Evolutionary conservation across 1,140 invertebrate species (phyloP), one percentile per base, ranked within the genome.

Genomic region (Drosophila kohkoa): DNA sequence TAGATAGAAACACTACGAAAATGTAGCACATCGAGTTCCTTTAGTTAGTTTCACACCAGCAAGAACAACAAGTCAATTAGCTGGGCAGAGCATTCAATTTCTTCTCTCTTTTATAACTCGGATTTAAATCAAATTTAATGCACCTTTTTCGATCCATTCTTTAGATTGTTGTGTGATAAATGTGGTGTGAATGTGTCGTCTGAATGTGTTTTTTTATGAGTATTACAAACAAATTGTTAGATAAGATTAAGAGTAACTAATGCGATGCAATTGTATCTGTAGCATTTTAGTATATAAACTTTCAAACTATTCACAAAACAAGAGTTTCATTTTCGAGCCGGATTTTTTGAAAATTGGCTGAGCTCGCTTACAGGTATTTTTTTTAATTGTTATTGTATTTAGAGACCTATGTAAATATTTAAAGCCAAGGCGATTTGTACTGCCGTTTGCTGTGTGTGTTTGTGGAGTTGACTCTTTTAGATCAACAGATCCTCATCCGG

Each of bases 401-500:
- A 57, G 30, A 71, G 66, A 75, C 30, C 80, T 81, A 55, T 52
- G 71, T 52, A 77, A 74, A 74, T 80, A 79, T 89, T 87, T 89
- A 90, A 90, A 87, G 86, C 81, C 82, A 86, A 88, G 75, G 76
- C 85, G 65, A 89, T 88, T 88, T 88, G 83, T 87, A 87, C 83
- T 87, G 85, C 85, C 82, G 77, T 76, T 83, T 69, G 45, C 62
- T 70, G 65, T 55, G 43, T 43, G 10, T 38, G 35, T 10, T 8
- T 32, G 30, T 32, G 35, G 6, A 10, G 66, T 45, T 49, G 59
- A 69, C 64, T 13, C 30, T 63, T 58, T 48, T 87, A 90, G 54
- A 91, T 90, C 51, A 79, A 75, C 7, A 91, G 74, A 85, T 91
- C 82, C 66, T 90, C 82, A 81, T 94, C 94, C 10, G 94, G 94